These are phyloP conservation scores for Zygothrica quintamaculata DNA, from an alignment of 2,888 invertebrate genomes.

Conservation along the genomic window DNA sequence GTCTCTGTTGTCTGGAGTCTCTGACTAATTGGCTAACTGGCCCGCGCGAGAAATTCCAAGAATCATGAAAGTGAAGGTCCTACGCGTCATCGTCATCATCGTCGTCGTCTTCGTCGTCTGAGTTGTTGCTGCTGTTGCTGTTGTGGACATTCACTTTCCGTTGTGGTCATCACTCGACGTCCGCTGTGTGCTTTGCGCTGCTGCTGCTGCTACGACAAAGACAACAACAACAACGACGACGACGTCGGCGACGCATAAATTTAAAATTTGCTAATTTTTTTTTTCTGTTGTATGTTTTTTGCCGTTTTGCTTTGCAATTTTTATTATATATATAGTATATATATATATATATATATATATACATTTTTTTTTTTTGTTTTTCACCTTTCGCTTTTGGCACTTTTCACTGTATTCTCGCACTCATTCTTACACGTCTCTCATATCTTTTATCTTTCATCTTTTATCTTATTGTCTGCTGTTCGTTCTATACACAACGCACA, in stretches of 20 bases:
- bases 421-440: not conserved
- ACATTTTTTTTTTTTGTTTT: no score
- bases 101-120: conserved; percentile 16
- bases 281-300: conserved; percentile 21
- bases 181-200: conserved; percentile 16
- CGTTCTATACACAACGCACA: conserved; percentile 25
- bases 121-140: conserved; percentile 13
- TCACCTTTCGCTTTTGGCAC: conserved; percentile 43
- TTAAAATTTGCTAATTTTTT: conserved; percentile 62
- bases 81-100: conserved; percentile 50
- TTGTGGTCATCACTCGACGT: conserved; percentile 65
- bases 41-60: conserved; percentile 55
- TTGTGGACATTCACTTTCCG: conserved; percentile 64
- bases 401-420: conserved; percentile 28
- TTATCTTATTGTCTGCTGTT: conserved; percentile 14
- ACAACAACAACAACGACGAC: conserved; percentile 16
- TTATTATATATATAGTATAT: conserved; percentile 2
- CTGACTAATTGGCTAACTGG: conserved; percentile 49
- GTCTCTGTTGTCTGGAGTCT: conserved; percentile 21
- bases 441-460: conserved; percentile 8
- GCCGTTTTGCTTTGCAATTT: conserved; percentile 26
- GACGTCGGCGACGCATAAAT: conserved; percentile 53
- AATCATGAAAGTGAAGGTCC: conserved; percentile 68
- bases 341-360: no score
- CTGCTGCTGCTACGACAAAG: conserved; percentile 16